A percentile compares a stretch with the other conserved stretches of the same genome.
Evolutionary conservation across 2,797 vertebrate genomes (phyloP).

Genomic region (Chelon auratus): DNA sequence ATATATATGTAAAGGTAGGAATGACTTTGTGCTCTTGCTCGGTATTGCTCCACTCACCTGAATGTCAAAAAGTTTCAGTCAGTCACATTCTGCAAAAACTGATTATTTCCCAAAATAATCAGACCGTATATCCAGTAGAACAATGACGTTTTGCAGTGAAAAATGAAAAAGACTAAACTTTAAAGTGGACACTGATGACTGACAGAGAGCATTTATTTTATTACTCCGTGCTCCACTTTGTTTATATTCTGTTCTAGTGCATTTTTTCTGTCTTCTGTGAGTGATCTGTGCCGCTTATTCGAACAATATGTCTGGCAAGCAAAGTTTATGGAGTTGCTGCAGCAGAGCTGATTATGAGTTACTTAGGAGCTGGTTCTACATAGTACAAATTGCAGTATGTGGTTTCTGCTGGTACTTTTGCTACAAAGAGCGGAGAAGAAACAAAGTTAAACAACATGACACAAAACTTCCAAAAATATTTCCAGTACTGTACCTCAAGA

Average conservation of each 20-base stretch:
- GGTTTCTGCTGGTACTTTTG: constrained; percentile 26
- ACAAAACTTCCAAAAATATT: constrained; percentile 49
- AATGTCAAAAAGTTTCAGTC: constrained; percentile 42
- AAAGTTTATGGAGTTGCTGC: constrained; percentile 51
- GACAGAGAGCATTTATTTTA: constrained; percentile 62
- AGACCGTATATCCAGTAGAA: constrained; percentile 31
- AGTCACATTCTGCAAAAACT: constrained; percentile 23
- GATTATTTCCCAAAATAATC: constrained; percentile 31
- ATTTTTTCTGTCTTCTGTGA: constrained; percentile 48
- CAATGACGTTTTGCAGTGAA: constrained; percentile 39
- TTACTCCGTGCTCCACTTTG: constrained; percentile 42
- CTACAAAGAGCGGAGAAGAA: constrained; percentile 7
- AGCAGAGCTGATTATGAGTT: constrained; percentile 49
- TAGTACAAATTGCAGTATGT: constrained; percentile 6
- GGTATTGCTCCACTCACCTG: constrained; percentile 34
- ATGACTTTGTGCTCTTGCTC: constrained; percentile 49
- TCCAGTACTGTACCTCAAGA: constrained; percentile 51
- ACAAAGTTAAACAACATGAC: constrained; percentile 14
- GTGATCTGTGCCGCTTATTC: constrained; percentile 58
- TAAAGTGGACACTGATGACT: constrained; percentile 54
- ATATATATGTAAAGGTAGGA: constrained; percentile 9
- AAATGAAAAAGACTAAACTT: constrained; percentile 47
- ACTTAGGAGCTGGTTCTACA: constrained; percentile 36
- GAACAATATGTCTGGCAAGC: constrained; percentile 43
- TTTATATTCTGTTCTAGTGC: constrained; percentile 52